Conservation (phyloP, 2,797 vertebrate species). For the Peromyscus aztecus region DNA sequence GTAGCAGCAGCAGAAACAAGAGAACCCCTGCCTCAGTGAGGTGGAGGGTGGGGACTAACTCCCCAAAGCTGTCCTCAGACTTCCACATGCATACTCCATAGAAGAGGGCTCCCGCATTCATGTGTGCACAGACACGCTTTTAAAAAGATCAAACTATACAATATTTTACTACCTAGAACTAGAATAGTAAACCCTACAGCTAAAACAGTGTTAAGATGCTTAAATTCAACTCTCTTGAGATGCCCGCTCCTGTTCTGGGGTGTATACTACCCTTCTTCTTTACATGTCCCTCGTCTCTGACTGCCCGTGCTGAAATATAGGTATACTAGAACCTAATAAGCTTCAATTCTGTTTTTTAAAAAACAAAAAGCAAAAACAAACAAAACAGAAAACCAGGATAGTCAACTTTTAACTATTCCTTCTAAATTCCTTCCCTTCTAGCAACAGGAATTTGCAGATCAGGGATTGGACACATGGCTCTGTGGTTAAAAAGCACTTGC, state of each 20-base stretch:
- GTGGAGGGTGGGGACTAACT: background rate
- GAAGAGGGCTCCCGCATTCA: background rate
- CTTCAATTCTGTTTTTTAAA: background rate
- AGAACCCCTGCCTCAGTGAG: background rate
- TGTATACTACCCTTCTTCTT: background rate
- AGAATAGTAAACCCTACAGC: background rate
- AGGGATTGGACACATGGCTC: background rate
- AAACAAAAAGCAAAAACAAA: background rate
- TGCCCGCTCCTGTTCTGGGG: background rate
- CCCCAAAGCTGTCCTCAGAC: background rate
- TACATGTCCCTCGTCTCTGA: background rate
- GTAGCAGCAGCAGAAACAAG: background rate
- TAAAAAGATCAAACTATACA: background rate
- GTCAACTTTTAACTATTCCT: background rate
- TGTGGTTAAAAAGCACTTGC: background rate
- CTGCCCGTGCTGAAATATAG: background rate
- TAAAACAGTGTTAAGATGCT: background rate
- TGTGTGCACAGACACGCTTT: background rate
- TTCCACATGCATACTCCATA: background rate
- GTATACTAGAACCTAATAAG: background rate
- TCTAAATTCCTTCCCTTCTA: background rate
- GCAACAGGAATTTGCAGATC: background rate
- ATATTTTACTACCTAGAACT: constrained; percentile 47
- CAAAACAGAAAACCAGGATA: background rate
- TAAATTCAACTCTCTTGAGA: background rate